A percentile compares a stretch with the other conserved stretches of the same genome.
Conservation (phyloP, 2,888 invertebrate species). For the Capitulum mitella region DNA sequence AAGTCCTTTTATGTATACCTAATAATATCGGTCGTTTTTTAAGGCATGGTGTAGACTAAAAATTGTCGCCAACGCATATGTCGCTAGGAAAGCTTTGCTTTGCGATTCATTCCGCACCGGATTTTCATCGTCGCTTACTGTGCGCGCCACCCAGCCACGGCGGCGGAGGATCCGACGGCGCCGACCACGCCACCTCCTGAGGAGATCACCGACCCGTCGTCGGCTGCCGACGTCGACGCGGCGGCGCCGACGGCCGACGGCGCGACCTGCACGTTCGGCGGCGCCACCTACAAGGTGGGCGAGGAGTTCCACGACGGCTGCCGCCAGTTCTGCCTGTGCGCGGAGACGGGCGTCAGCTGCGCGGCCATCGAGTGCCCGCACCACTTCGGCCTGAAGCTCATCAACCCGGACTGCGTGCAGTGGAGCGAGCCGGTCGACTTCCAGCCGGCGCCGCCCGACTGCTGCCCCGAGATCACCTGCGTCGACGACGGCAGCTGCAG, state of each 20-base stretch:
- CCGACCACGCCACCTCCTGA: too few relatives aligned
- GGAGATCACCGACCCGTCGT: too few relatives aligned
- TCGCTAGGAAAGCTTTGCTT: too few relatives aligned
- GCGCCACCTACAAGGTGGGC: conserved; percentile 39
- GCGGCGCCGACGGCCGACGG: too few relatives aligned
- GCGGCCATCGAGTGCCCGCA: conserved; percentile 73
- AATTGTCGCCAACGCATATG: too few relatives aligned
- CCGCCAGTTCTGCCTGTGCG: conserved; percentile 67
- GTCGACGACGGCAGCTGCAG: conserved; percentile 73
- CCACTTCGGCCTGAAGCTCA: conserved; percentile 73
- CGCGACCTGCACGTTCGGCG: not conserved
- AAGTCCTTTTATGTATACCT: too few relatives aligned
- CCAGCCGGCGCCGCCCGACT: conserved; percentile 38
- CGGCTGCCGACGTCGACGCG: too few relatives aligned
- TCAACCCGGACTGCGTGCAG: conserved; percentile 72
- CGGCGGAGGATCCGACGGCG: not conserved
- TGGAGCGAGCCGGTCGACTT: conserved; percentile 56
- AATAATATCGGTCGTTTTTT: too few relatives aligned
- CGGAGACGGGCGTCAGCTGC: conserved; percentile 59
- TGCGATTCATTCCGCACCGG: too few relatives aligned
- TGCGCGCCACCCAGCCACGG: too few relatives aligned
- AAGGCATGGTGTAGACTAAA: too few relatives aligned
- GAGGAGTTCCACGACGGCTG: conserved; percentile 78
- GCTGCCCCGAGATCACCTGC: conserved; percentile 48
- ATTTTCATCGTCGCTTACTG: too few relatives aligned